Percentiles rank a stretch among this genome's conserved stretches.
Evolutionary conservation across 2,113 vertebrate genomes (phyloP).

Genomic region (Pristiophorus japonicus): DNA sequence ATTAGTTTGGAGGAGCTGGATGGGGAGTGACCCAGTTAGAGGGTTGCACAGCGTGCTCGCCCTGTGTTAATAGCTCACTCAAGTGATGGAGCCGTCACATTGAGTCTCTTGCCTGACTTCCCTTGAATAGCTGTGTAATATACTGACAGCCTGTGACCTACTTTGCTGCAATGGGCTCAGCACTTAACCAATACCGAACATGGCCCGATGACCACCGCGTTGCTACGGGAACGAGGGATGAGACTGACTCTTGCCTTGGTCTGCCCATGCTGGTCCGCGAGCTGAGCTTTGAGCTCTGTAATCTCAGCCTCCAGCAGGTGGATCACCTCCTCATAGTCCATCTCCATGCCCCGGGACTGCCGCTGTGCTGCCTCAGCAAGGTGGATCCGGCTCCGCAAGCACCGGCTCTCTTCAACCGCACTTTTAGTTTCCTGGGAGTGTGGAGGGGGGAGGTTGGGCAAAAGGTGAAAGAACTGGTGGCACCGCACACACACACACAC

Average conservation of each 20-base stretch:
- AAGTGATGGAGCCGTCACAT: slow-evolving; percentile 12
- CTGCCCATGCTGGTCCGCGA: slow-evolving; percentile 57
- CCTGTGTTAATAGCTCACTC: background rate
- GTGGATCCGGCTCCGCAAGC: slow-evolving; percentile 68
- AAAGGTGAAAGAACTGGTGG: background rate
- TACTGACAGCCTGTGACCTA: slow-evolving; percentile 94
- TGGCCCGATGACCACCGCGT: slow-evolving; percentile 46
- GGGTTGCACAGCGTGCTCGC: background rate
- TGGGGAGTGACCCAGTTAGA: background rate
- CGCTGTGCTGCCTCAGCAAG: slow-evolving; percentile 78
- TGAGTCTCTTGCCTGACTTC: background rate
- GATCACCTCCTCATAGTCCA: slow-evolving; percentile 94
- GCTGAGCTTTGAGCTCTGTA: slow-evolving; percentile 77
- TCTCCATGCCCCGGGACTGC: slow-evolving; percentile 80
- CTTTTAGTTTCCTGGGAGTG: slow-evolving; percentile 69
- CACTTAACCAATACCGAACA: slow-evolving; percentile 68
- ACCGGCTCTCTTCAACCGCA: slow-evolving; percentile 67
- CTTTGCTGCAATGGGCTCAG: slow-evolving; percentile 76
- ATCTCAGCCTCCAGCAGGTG: slow-evolving; percentile 83
- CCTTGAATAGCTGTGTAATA: slow-evolving; percentile 61
- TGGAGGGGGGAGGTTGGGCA: background rate
- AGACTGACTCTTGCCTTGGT: slow-evolving; percentile 62
- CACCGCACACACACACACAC: background rate
- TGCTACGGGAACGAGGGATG: slow-evolving; percentile 57
- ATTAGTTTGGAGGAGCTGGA: too few relatives aligned